phyloP scores from a whole-genome alignment of 2,888 invertebrate species.

The Andrena praecox region DNA sequence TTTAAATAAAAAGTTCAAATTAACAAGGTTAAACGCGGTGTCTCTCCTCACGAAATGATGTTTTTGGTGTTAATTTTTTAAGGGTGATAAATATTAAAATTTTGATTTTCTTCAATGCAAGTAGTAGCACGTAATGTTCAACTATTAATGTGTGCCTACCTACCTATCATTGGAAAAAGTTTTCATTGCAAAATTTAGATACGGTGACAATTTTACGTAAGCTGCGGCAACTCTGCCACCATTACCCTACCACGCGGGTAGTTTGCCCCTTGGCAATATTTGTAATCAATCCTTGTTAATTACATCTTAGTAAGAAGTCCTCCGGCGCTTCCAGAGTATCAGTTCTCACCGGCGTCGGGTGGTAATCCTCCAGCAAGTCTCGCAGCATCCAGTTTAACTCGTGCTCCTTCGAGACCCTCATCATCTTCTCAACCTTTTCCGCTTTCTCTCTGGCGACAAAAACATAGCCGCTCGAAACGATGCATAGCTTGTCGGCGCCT shows the following conservation, averaged over 20 bases:
- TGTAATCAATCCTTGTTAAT: slow-evolving; percentile 36
- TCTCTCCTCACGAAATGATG: too few relatives aligned
- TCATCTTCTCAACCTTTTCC: slow-evolving; percentile 85
- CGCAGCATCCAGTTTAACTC: slow-evolving; percentile 86
- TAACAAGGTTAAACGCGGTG: too few relatives aligned
- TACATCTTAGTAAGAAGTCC: slow-evolving; percentile 88
- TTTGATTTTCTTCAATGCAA: too few relatives aligned
- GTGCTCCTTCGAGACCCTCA: slow-evolving; percentile 84
- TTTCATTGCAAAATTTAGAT: too few relatives aligned
- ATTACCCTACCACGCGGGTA: background rate
- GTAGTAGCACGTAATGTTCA: too few relatives aligned
- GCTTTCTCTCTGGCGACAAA: slow-evolving; percentile 84
- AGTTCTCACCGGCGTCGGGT: slow-evolving; percentile 80
- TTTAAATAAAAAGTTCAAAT: too few relatives aligned
- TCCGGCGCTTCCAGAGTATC: slow-evolving; percentile 87
- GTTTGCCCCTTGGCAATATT: background rate
- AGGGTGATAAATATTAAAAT: too few relatives aligned
- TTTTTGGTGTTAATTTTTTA: too few relatives aligned
- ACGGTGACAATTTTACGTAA: too few relatives aligned
- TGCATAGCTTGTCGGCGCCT: background rate
- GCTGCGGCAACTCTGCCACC: background rate
- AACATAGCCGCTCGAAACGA: slow-evolving; percentile 7
- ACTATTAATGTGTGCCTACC: too few relatives aligned
- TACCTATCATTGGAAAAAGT: too few relatives aligned
- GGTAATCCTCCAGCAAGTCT: slow-evolving; percentile 88